Conservation (phyloP, 2,113 vertebrate genomes). For the Myotis yumanensis region DNA sequence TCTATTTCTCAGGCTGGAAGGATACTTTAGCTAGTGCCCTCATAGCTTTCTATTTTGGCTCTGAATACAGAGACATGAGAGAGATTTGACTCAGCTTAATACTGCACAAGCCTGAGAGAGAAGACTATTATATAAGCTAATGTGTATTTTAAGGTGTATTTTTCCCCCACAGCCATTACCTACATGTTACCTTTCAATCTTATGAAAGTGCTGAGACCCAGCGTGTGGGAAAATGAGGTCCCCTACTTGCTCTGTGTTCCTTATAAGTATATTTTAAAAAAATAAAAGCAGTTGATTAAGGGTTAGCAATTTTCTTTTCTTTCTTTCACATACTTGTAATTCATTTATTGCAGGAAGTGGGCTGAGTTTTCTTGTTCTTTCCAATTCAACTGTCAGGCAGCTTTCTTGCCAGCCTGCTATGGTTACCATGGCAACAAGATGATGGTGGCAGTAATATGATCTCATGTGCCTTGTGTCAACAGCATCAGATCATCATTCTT, state of each 20-base stretch:
- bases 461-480: conserved; percentile 80
- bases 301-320: conserved; percentile 84
- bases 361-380: conserved; percentile 85
- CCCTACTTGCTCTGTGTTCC: conserved; percentile 70
- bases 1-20: conserved; percentile 54
- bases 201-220: conserved; percentile 58
- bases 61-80: conserved; percentile 65
- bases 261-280: conserved; percentile 82
- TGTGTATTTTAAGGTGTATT: conserved; percentile 75
- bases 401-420: conserved; percentile 83
- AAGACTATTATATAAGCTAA: conserved; percentile 74
- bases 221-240: conserved; percentile 63
- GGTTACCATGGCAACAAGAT: conserved; percentile 83
- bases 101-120: conserved; percentile 59
- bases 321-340: conserved; percentile 82
- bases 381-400: conserved; percentile 84
- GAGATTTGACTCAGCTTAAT: conserved; percentile 74
- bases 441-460: conserved; percentile 75
- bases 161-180: conserved; percentile 33
- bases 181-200: conserved; percentile 69
- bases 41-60: conserved; percentile 73
- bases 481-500: conserved; percentile 62
- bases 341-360: conserved; percentile 84
- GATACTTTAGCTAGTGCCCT: conserved; percentile 60
- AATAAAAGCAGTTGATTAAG: conserved; percentile 83